Evolutionary conservation across 2,797 vertebrate species (phyloP), one percentile per base, ranked within the genome.

Genomic region (Yasuhikotakia modesta): DNA sequence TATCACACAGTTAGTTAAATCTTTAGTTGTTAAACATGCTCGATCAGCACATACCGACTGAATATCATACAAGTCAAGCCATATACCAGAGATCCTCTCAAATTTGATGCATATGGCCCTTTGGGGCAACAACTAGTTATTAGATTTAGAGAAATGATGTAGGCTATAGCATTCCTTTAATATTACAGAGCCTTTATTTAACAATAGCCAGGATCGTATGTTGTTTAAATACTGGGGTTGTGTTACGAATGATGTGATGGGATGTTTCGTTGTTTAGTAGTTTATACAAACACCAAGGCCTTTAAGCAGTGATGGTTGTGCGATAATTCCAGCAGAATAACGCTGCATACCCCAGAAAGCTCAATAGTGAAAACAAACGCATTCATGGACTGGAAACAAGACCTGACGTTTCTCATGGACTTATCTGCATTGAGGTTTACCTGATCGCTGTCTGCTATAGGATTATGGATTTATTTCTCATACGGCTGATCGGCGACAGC

Each of bases 171-270:
- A 30, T 39, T 79, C 70, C 46, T 48, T 2, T 43, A 55, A 60
- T 67, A 72, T 77, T 89, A 83, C 90, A 91, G 91, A 90, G 90
- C 88, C 92, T 94, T 92, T 11, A 43, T 43, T 43, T 43, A 93
- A 94, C 89, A 89, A 90, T 90, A 90, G 87, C 90, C 88, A 84
- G 88, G 91, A 89, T 86, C 87, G 91, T 86, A 7, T 88, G 91
- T 92, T 88, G 90, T 90, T 90, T 86, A 90, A 91, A 85, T 91
- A 88, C 74, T 30, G 10, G 57, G 86, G 84, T 89, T 92, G 89
- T 89, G 91, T 90, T 90, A 90, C 90, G 89, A 89, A 89, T 19
- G 85, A 90, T 90, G 84, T 88, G 90, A 86, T 87, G 88, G 85
- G 85, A 84, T 69, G 50, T 65, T 30, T 10, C 30, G n/a, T 82